A percentile compares a stretch with the other conserved stretches of the same genome.
These are phyloP conservation scores for Antitype chi DNA, from an alignment of 2,888 invertebrate genomes.

Conservation along the genomic window DNA sequence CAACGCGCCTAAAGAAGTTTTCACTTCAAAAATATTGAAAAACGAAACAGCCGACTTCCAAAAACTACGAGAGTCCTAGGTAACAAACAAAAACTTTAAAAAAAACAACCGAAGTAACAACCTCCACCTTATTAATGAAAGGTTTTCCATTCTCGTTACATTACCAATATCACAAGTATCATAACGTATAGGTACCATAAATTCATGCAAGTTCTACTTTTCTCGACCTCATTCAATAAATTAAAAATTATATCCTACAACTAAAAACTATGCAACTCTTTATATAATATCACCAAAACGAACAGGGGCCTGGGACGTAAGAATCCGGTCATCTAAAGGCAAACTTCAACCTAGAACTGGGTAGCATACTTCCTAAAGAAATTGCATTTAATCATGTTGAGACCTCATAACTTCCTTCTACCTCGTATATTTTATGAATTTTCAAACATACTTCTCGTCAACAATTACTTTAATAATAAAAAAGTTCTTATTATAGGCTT, in stretches of 20 bases:
- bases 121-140: too few species aligned
- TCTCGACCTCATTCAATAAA: not conserved
- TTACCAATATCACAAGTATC: not conserved
- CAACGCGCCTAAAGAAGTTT: too few species aligned
- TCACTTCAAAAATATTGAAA: too few species aligned
- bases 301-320: constrained; percentile 67
- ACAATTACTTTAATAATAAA: constrained; percentile 87
- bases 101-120: too few species aligned
- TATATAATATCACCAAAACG: constrained; percentile 71
- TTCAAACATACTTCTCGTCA: constrained; percentile 82
- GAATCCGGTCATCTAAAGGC: constrained; percentile 78
- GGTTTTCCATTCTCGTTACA: too few species aligned
- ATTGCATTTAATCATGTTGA: constrained; percentile 89
- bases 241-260: constrained; percentile 9
- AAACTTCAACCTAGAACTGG: constrained; percentile 82
- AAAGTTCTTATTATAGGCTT: constrained; percentile 77
- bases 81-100: too few species aligned
- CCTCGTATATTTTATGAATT: constrained; percentile 85
- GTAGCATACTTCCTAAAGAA: constrained; percentile 87
- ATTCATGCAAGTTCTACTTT: not conserved
- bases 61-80: too few species aligned
- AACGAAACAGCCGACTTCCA: too few species aligned
- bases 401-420: constrained; percentile 83
- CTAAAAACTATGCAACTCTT: constrained; percentile 27
- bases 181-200: not conserved